Base-by-base conservation (phyloP, 2,888 invertebrate species). In the Thymelicus lineola region DNA sequence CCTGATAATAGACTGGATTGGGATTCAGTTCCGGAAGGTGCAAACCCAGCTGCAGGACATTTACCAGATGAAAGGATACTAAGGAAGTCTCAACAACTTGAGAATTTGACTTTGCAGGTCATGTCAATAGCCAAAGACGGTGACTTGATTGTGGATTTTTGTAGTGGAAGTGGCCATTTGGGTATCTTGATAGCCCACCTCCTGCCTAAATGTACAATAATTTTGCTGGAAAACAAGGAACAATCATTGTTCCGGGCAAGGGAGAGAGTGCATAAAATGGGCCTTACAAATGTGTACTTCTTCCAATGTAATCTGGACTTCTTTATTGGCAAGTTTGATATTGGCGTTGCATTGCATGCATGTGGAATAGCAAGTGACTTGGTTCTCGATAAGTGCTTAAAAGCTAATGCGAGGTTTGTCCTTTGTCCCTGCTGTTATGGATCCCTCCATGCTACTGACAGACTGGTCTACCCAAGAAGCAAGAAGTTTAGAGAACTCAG, bases 391-490 rank as follows among this genome's bases (percentile, higher is more conserved):
- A 96, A 97, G 82, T 99, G 99, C 85, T 94, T 97, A 14, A 90
- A 95, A 60, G 95, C 94, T 14, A 94, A 94, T 70, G 98, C 98
- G 0, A 95, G 96, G 74, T 98, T 99, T 92, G 96, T 98, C 0
- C 95, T 97, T 66, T 98, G 98, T 81, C 99, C 99, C 0, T 99
- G 99, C 85, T 99, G 99, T 84, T 99, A 99, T 89, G 99, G 99
- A 1, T 96, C 96, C 3, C 94, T 99, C 14, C 96, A 97, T 86
- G 95, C 96, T 73, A 98, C 97, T 79, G 96, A 97, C 76, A 95
- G 96, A 76, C 91, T 98, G 60, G 91, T 92, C 0, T 99, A 98
- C 88, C 98, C 99, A 0, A 94, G 97, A 74, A 98, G 98, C 86
- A 82, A 84, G n/a, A 84, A 84, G 53, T 96, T 96, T 77, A 90